Percentiles rank a stretch among this genome's conserved stretches.
Conservation (phyloP, 2,888 invertebrate genomes). For the Oxyteleia sp. region DNA sequence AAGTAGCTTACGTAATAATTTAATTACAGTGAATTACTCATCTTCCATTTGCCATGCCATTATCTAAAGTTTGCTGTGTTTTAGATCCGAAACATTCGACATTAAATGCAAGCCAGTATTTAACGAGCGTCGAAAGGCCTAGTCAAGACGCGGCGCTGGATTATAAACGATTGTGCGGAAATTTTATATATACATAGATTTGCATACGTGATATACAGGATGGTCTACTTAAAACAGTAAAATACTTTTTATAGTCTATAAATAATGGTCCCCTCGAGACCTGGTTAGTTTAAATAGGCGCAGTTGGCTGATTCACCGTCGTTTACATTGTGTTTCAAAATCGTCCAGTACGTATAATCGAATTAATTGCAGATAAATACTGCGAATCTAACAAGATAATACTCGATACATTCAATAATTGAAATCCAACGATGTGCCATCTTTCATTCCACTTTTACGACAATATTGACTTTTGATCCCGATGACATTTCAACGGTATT, state of each 20-base stretch:
- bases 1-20: conserved; percentile 17
- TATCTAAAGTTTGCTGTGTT: conserved; percentile 29
- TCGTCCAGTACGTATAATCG: not conserved
- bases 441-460: not conserved
- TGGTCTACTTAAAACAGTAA: no score
- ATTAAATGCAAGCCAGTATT: no score
- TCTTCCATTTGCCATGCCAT: conserved; percentile 23
- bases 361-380: conserved; percentile 17
- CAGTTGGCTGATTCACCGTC: conserved; percentile 9
- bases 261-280: conserved; percentile 9
- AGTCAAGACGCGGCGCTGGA: conserved; percentile 36
- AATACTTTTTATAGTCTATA: conserved; percentile 28
- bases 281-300: not conserved
- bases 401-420: not conserved
- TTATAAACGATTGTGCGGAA: conserved; percentile 23
- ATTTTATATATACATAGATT: conserved; percentile 24
- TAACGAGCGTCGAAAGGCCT: conserved; percentile 34
- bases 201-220: conserved; percentile 47
- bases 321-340: conserved; percentile 20
- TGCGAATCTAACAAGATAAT: not conserved
- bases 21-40: conserved; percentile 23
- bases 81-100: no score
- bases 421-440: no score
- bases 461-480: not conserved
- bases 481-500: not conserved